Evolutionary conservation across 2,888 invertebrate genomes (phyloP), one percentile per base, ranked within the genome.

Genomic region (Megamerina dolium): DNA sequence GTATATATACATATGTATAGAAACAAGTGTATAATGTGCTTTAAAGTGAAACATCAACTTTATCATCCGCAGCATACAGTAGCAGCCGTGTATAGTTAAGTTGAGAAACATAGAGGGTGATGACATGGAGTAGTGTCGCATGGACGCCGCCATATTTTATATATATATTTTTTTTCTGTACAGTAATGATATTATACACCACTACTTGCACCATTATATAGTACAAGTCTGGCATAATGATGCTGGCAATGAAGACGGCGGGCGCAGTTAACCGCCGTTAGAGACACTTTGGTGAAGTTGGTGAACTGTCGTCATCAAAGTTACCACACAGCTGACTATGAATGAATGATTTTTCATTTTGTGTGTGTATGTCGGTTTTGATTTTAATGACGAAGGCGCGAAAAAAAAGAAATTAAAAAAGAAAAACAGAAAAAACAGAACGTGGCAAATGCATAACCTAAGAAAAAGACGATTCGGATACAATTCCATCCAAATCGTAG

Each of bases 311-410:
- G n/a, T n/a, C n/a, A n/a, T n/a, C n/a, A n/a, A n/a, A n/a, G n/a
- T n/a, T n/a, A n/a, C n/a, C n/a, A n/a, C n/a, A n/a, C 39, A 44
- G 44, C 44, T 44, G 44, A 44, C 35, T 44, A 14, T 39, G 44
- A 39, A 35, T 38, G 39, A 34, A 39, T 33, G 32, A 27, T 21
- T 32, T 37, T 23, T 23, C 37, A 10, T 31, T 37, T 32, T 20
- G n/a, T n/a, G n/a, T n/a, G n/a, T n/a, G n/a, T n/a, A n/a, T n/a
- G n/a, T n/a, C n/a, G n/a, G n/a, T n/a, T n/a, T n/a, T n/a, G n/a
- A n/a, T n/a, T n/a, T n/a, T n/a, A n/a, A n/a, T n/a, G n/a, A n/a
- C n/a, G n/a, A n/a, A n/a, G n/a, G n/a, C n/a, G n/a, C n/a, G n/a
- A n/a, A n/a, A n/a, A n/a, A n/a, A n/a, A n/a, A n/a, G n/a, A n/a